Percentiles rank a stretch among this genome's conserved stretches.
Evolutionary conservation across 2,797 vertebrate species (phyloP).

Genomic region (Spinibarbus caldwelli): DNA sequence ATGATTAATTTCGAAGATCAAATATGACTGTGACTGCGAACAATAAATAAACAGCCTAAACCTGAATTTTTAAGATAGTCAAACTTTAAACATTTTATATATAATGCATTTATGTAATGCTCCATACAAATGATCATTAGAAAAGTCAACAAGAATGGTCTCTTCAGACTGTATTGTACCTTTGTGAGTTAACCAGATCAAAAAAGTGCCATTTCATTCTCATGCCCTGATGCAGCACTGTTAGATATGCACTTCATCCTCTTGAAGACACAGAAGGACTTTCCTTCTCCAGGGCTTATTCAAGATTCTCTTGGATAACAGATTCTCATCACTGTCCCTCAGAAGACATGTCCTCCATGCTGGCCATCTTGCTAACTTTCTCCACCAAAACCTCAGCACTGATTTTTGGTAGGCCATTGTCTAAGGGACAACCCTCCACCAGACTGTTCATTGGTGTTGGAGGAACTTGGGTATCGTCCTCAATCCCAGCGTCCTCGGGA

Average conservation of each 20-base stretch:
- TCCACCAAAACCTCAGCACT: constrained; percentile 84
- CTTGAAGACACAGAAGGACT: constrained; percentile 13
- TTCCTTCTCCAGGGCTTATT: constrained; percentile 28
- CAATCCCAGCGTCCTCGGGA: constrained; percentile 57
- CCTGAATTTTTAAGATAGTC: not conserved
- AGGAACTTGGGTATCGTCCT: constrained; percentile 74
- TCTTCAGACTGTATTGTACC: constrained; percentile 34
- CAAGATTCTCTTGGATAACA: not conserved
- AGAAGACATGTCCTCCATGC: constrained; percentile 47
- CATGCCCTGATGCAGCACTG: constrained; percentile 5
- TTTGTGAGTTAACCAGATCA: constrained; percentile 8
- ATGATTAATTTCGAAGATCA: not conserved
- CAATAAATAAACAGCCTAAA: not conserved
- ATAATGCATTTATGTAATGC: not conserved
- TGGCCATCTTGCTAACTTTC: constrained; percentile 83
- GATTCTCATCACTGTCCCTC: constrained; percentile 49
- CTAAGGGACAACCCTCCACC: constrained; percentile 92
- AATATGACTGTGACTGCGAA: not conserved
- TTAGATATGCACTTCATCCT: constrained; percentile 14
- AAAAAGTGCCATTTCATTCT: constrained; percentile 12
- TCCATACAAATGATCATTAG: not conserved
- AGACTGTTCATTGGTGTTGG: constrained; percentile 96
- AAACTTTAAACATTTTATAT: not conserved
- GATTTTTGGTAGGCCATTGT: constrained; percentile 83
- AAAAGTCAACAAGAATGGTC: constrained; percentile 28